A percentile compares a stretch with the other conserved stretches of the same genome.
Conservation (phyloP, 2,113 vertebrate species). For the Corvus hawaiiensis region DNA sequence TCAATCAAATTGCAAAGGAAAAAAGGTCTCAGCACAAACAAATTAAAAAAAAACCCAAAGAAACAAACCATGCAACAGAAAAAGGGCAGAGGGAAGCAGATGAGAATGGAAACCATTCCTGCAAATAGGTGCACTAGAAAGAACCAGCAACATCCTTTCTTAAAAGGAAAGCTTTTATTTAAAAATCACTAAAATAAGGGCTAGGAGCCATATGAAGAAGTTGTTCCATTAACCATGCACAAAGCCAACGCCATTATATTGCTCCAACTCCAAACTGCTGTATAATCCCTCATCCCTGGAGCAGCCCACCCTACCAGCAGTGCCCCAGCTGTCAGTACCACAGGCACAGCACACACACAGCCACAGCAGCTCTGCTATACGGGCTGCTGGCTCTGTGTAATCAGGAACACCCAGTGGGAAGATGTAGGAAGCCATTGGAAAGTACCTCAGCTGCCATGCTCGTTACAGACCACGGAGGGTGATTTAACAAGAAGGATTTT, state of each 20-base stretch:
- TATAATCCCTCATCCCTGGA: background rate
- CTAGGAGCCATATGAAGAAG: background rate
- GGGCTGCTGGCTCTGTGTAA: fast-evolving
- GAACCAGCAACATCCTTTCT: background rate
- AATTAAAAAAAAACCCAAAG: background rate
- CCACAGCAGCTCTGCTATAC: background rate
- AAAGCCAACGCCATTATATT: background rate
- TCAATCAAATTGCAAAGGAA: constrained; percentile 45
- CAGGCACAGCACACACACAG: background rate
- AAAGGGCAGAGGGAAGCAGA: background rate
- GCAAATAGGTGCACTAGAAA: background rate
- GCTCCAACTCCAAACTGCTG: background rate
- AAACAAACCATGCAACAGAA: background rate
- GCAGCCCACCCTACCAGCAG: background rate
- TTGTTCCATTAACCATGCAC: background rate
- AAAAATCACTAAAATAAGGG: background rate
- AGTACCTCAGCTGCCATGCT: background rate
- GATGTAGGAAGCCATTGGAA: background rate
- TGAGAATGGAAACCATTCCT: background rate
- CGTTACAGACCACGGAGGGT: background rate
- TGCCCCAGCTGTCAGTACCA: background rate
- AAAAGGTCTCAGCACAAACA: background rate
- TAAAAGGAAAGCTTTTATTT: background rate
- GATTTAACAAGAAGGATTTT: background rate
- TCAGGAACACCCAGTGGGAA: background rate